These are phyloP conservation scores for Heliconius himera DNA, from an alignment of 1,140 invertebrate species.

Conservation along the genomic window DNA sequence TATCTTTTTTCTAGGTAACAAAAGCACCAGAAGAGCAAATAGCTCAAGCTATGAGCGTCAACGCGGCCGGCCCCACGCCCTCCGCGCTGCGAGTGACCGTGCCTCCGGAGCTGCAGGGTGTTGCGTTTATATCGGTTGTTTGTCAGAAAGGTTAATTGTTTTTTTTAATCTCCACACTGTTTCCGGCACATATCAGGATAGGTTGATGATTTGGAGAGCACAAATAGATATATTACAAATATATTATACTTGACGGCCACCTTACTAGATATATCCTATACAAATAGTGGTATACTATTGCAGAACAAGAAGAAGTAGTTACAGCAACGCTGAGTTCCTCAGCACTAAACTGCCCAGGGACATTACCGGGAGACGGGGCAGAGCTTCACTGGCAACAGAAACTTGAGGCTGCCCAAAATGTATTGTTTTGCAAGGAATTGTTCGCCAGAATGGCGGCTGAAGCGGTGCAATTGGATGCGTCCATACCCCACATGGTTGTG, in stretches of 20 bases:
- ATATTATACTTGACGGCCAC: no score
- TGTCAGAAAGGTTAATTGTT: conserved; percentile 92
- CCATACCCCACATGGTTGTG: conserved; percentile 97
- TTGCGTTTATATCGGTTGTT: conserved; percentile 96
- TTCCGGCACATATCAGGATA: neutral
- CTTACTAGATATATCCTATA: no score
- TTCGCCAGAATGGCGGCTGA: conserved; percentile 97
- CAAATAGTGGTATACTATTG: conserved; percentile 2
- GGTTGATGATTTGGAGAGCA: neutral
- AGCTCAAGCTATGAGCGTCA: conserved; percentile 82
- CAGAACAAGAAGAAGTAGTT: conserved; percentile 92
- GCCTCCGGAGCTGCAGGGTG: conserved; percentile 96
- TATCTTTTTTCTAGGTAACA: conserved; percentile 80
- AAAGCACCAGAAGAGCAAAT: conserved; percentile 94
- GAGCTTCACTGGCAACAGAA: conserved; percentile 97
- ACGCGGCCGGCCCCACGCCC: conserved; percentile 72
- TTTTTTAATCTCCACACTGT: neutral
- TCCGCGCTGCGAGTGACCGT: conserved; percentile 95
- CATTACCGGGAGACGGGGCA: conserved; percentile 85
- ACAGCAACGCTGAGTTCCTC: conserved; percentile 89
- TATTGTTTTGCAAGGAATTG: conserved; percentile 98
- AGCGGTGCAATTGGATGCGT: conserved; percentile 94
- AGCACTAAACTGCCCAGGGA: conserved; percentile 84
- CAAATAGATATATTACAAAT: no score
- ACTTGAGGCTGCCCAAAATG: conserved; percentile 97